A percentile compares a stretch with the other conserved stretches of the same genome.
These are phyloP conservation scores for Trogon surrucura DNA, from an alignment of 2,113 vertebrate genomes.

Conservation along the genomic window DNA sequence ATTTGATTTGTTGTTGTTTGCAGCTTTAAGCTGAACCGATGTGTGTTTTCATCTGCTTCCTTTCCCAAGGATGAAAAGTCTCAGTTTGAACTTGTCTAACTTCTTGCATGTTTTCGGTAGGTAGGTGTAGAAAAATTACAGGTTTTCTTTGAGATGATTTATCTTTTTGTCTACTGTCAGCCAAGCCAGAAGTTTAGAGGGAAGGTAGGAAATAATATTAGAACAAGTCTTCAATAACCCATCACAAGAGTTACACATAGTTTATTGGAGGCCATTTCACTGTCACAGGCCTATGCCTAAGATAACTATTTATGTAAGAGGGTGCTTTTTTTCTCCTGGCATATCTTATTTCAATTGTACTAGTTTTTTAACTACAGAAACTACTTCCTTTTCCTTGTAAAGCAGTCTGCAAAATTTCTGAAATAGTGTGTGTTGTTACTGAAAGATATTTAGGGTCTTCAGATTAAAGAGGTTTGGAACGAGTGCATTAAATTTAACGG, in stretches of 20 bases:
- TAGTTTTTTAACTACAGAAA: background rate
- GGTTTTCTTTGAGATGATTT: background rate
- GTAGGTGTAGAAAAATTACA: background rate
- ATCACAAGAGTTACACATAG: constrained; percentile 55
- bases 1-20: background rate
- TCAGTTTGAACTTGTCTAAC: background rate
- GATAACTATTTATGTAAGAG: constrained; percentile 73
- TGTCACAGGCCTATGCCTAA: constrained; percentile 69
- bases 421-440: background rate
- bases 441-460: background rate
- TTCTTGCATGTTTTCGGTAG: background rate
- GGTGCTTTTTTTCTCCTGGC: constrained; percentile 54
- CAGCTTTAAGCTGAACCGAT: background rate
- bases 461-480: background rate
- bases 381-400: background rate
- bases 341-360: background rate
- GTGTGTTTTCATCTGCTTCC: background rate
- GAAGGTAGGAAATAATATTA: constrained; percentile 5
- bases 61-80: background rate
- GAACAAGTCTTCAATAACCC: constrained; percentile 74
- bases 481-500: background rate
- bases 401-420: background rate
- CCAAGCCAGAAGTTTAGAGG: background rate
- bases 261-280: constrained; percentile 72
- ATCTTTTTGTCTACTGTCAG: background rate